These are phyloP conservation scores for Cremastinae sp. DNA, from an alignment of 2,888 invertebrate species.

Conservation along the genomic window DNA sequence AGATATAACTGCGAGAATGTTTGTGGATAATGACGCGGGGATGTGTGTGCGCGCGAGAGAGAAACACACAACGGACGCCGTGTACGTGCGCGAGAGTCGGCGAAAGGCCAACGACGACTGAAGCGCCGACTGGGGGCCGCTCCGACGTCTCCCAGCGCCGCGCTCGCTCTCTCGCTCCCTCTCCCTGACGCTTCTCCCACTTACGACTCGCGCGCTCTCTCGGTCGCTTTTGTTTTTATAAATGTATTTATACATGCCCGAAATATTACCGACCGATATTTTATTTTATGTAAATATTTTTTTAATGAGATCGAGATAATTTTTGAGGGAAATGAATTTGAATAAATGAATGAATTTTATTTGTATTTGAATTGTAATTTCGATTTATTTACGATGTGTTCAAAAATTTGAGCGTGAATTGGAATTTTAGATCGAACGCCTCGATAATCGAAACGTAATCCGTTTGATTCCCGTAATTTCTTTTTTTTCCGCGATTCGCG, in stretches of 20 bases:
- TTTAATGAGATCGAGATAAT: no score
- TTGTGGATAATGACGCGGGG: not conserved
- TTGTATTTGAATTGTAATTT: no score
- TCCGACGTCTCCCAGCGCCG: constrained; percentile 37
- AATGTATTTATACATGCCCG: no score
- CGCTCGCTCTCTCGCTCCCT: constrained; percentile 41
- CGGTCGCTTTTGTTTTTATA: not conserved
- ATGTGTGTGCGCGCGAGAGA: constrained; percentile 41
- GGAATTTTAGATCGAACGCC: no score
- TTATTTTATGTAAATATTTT: no score
- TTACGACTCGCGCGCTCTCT: not conserved
- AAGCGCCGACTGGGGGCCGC: constrained; percentile 67
- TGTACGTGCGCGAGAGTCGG: constrained; percentile 61
- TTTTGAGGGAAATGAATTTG: no score
- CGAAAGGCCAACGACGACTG: constrained; percentile 67
- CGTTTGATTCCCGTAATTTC: constrained; percentile 9
- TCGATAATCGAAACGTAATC: constrained; percentile 10
- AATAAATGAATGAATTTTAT: no score
- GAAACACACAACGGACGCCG: constrained; percentile 41
- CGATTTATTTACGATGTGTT: no score
- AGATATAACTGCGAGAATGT: constrained; percentile 23
- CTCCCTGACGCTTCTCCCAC: constrained; percentile 14
- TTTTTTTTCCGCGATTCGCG: not conserved
- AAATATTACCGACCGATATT: no score
- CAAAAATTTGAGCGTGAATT: no score